Base-by-base conservation (phyloP, 2,888 invertebrate genomes). In the Catocala nupta region DNA sequence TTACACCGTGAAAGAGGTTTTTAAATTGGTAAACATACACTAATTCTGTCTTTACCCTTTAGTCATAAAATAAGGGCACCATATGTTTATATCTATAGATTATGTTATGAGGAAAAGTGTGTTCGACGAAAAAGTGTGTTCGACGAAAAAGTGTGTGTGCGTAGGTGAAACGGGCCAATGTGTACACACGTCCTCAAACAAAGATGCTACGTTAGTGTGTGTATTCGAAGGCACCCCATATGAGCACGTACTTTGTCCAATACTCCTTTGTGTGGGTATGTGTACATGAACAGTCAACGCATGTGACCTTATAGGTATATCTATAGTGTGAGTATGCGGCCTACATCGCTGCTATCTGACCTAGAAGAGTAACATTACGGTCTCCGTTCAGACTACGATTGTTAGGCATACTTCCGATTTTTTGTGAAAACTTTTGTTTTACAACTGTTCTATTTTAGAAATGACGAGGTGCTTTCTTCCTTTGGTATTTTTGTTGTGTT, bases 341-440 rank as follows among this genome's bases (percentile, higher is more conserved):
- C 69, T 64, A 74, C 65, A 71, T 74, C 34, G 43, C 49, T 42
- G 8, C 65, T 66, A 71, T 74, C 62, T 73, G 65, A 74, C 74
- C 74, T 66, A 71, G 57, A 59, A 74, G 62, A 58, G 52, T 59
- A 58, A 65, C 54, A 64, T 68, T 63, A 66, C 59, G 13, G 45
- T 55, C 59, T 44, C 36, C 25, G 33, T 48, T 48, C 48, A 39
- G 25, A 8, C 55, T 54, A 34, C 51, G 42, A 59, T 65, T 55
- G 55, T 66, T 52, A 57, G 58, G 45, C 45, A 42, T 49, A 59
- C 59, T 66, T 66, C 64, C 63, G 55, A 65, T 62, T 59, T 63
- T 65, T 66, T 48, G 57, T 47, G 42, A 65, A 51, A 55, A 42
- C 57, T 61, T 63, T 68, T 63, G 54, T 70, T 59, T 64, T 63